Evolutionary conservation across 92 coral and sea anemone species (phyloP).

Genomic region (Parazoanthus atlanticus): DNA sequence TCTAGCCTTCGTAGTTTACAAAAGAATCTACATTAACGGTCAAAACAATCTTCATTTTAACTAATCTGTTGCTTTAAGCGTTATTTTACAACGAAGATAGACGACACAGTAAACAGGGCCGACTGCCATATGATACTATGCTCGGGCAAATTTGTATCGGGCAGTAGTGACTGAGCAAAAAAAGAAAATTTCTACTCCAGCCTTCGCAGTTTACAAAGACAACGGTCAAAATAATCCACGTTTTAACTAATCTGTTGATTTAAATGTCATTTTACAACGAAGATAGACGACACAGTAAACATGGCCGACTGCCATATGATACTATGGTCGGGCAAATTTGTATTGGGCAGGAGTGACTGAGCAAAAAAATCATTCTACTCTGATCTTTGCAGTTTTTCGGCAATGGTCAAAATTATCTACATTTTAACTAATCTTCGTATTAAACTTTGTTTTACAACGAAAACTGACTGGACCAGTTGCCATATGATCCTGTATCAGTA

Average conservation of each 20-base stretch:
- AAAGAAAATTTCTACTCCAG: background rate
- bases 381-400: background rate
- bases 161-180: background rate
- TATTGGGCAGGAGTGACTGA: background rate
- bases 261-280: background rate
- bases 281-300: background rate
- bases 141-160: background rate
- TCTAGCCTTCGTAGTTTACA: no score
- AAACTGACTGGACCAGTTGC: background rate
- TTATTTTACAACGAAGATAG: background rate
- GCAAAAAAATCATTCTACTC: background rate
- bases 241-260: background rate
- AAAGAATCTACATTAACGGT: no score
- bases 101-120: background rate
- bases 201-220: background rate
- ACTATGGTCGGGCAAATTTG: background rate
- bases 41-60: background rate
- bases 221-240: background rate
- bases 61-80: background rate
- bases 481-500: background rate
- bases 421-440: background rate
- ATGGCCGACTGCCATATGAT: background rate
- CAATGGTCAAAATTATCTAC: background rate
- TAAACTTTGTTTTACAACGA: background rate
- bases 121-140: slow-evolving; percentile 3